phyloP scores from a whole-genome alignment of 2,113 vertebrate species.

The Sylvia atricapilla region DNA sequence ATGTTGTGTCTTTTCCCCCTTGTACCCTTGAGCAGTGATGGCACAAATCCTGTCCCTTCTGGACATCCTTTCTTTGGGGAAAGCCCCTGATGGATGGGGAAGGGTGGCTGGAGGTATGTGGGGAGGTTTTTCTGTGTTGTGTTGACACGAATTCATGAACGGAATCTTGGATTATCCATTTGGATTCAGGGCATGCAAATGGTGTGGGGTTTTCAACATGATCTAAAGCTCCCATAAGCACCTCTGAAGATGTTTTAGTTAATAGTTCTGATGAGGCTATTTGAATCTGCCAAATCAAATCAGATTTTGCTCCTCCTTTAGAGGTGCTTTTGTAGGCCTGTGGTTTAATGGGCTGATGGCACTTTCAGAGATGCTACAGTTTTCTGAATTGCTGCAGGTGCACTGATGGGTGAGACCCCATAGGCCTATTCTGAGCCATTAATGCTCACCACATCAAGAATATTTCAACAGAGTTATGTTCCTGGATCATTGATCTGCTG shows the following conservation, averaged over 20 bases:
- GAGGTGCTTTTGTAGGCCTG: not conserved
- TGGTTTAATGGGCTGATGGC: not conserved
- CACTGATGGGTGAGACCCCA: slow-evolving; percentile 25
- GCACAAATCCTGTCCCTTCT: not conserved
- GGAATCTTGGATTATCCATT: not conserved
- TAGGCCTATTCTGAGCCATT: slow-evolving; percentile 9
- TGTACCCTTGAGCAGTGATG: not conserved
- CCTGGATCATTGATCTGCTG: slow-evolving; percentile 28
- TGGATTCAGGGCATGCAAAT: accelerated
- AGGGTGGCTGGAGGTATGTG: not conserved
- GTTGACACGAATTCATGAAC: not conserved
- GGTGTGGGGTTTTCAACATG: not conserved
- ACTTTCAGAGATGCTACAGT: not conserved
- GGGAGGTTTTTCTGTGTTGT: not conserved
- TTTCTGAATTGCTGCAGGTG: slow-evolving; percentile 8
- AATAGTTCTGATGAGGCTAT: not conserved
- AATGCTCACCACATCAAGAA: slow-evolving; percentile 9
- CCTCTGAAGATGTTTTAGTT: not conserved
- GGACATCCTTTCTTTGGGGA: not conserved
- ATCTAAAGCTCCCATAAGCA: not conserved
- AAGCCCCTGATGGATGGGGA: not conserved
- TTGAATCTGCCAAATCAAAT: not conserved
- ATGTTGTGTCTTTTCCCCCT: not conserved
- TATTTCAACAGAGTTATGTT: slow-evolving; percentile 39
- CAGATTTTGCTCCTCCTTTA: not conserved